Base-by-base conservation (phyloP, 2,888 invertebrate genomes). In the Drosophila demipolita region DNA sequence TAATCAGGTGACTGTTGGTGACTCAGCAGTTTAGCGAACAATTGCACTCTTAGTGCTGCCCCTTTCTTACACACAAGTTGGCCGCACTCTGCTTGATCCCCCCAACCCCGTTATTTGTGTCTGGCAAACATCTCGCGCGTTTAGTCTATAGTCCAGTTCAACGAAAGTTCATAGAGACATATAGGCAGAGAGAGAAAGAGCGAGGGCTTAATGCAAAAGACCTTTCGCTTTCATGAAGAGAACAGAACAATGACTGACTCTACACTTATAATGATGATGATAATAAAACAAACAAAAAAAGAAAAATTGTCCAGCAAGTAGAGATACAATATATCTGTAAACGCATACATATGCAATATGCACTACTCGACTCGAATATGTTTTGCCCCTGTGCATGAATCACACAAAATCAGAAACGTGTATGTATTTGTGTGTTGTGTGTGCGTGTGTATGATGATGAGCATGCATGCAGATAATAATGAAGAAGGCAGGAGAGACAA, bases 221-320 rank as follows among this genome's bases (percentile, higher is more conserved):
- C 82, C 82, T 87, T 83, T 87, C 84, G 87, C 84, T 83, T 83
- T 83, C 87, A 82, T 60, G 61, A 58, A 38, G 65, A 59, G 54
- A 53, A 42, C 45, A 55, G 62, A 65, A 66, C 75, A 77, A 63
- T 45, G 66, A 49, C 32, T 33, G 54, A 65, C 63, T 55, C 54
- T 63, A 45, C 45, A 23, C 45, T 77, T 57, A 49, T 54, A 36
- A 57, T 65, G 58, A 77, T 73, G 69, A 73, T 80, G 40, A 35
- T 35, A 59, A 54, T 66, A 50, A 49, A 20, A 66, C 36, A 45
- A 26, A 48, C 15, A 33, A 23, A 15, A 15, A 6, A 23, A 38
- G 20, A 53, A 72, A 63, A 57, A 65, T 40, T 76, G 70, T 81
- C 71, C 84, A 69, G 74, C 60, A 50, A 63, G 23, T 15, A 23